phyloP scores from a whole-genome alignment of 2,888 invertebrate genomes.

The Lucinisca nassula region DNA sequence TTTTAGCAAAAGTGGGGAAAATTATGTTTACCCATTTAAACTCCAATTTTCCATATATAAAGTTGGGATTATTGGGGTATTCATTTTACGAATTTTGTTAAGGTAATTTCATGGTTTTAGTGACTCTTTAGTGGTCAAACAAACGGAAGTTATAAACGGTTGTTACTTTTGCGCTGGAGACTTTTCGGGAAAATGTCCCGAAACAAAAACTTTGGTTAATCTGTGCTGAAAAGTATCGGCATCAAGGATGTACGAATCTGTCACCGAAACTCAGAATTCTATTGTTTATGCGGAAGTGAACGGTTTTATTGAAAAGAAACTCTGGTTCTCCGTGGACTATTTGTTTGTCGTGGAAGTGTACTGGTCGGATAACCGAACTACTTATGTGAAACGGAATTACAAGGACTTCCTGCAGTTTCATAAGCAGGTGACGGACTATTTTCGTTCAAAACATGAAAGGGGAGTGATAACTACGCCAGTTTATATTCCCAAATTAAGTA shows the following conservation, averaged over 20 bases:
- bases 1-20: too few species aligned
- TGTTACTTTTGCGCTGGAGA: too few species aligned
- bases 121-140: too few species aligned
- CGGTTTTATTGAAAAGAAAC: conserved; percentile 73
- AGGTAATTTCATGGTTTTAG: too few species aligned
- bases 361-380: conserved; percentile 73
- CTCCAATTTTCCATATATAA: too few species aligned
- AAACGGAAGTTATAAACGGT: too few species aligned
- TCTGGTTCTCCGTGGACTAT: conserved; percentile 65
- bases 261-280: conserved; percentile 36
- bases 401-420: conserved; percentile 64
- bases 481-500: conserved; percentile 54
- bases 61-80: too few species aligned
- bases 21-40: too few species aligned
- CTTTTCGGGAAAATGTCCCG: too few species aligned
- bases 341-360: conserved; percentile 73
- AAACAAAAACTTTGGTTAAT: too few species aligned
- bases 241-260: conserved; percentile 63
- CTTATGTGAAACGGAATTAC: conserved; percentile 72
- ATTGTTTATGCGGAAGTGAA: conserved; percentile 70
- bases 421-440: conserved; percentile 47
- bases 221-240: too few species aligned
- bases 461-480: conserved; percentile 48
- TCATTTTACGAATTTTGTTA: too few species aligned
- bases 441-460: conserved; percentile 33